phyloP scores from a whole-genome alignment of 2,113 vertebrate genomes.

The Myocastor coypus region DNA sequence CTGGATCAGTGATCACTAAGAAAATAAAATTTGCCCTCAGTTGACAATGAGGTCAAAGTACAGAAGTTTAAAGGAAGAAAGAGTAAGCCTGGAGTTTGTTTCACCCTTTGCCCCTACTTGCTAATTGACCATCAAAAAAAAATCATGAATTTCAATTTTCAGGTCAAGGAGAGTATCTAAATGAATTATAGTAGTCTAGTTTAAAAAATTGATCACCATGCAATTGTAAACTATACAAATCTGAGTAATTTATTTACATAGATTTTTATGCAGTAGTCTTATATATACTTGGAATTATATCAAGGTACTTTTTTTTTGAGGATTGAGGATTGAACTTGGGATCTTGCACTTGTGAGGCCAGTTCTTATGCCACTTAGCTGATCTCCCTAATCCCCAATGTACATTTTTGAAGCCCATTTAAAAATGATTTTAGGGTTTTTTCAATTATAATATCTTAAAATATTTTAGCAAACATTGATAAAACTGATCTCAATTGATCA shows the following conservation, averaged over 20 bases:
- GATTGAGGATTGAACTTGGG: too few relatives aligned
- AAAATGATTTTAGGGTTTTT: neutral
- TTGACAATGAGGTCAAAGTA: neutral
- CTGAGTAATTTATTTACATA: neutral
- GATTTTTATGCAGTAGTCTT: neutral
- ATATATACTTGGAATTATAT: neutral
- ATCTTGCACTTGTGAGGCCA: too few relatives aligned
- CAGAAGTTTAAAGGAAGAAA: neutral
- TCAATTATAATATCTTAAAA: conserved; percentile 33
- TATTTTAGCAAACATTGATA: neutral
- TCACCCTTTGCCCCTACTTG: neutral
- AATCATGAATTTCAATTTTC: neutral
- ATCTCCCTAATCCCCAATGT: neutral
- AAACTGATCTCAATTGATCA: neutral
- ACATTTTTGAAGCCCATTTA: neutral
- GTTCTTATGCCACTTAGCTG: too few relatives aligned
- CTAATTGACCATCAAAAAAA: neutral
- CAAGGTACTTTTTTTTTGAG: neutral
- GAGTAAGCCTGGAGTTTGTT: neutral
- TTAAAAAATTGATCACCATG: neutral
- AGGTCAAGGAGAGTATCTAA: neutral
- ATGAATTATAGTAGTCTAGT: conserved; percentile 15
- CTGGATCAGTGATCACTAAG: neutral
- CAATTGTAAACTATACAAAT: neutral
- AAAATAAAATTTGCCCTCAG: neutral